Evolutionary conservation across 2,797 vertebrate genomes (phyloP).

Genomic region (Rachycentron canadum): DNA sequence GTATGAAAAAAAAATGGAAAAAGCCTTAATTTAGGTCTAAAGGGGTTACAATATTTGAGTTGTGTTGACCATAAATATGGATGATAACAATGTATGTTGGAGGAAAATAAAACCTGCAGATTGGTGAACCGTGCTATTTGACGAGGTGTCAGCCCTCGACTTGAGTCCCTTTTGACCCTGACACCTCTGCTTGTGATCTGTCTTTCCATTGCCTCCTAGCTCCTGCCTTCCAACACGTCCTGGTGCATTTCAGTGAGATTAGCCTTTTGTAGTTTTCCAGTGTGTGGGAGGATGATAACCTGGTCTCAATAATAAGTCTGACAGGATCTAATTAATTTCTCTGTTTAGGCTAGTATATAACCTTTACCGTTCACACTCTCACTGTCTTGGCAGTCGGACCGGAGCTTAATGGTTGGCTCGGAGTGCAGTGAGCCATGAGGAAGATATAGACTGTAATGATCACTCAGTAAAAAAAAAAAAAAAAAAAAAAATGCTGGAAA

Average conservation of each 20-base stretch:
- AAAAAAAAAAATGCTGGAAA: conserved; percentile 21
- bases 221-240: neutral
- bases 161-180: neutral
- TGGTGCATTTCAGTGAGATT: conserved; percentile 27
- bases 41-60: neutral
- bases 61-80: neutral
- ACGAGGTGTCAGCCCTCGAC: neutral
- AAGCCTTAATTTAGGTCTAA: too few species aligned
- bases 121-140: neutral
- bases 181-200: conserved; percentile 1
- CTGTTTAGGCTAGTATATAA: conserved; percentile 41
- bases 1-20: too few species aligned
- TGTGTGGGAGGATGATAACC: conserved; percentile 41
- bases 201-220: conserved; percentile 1
- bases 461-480: conserved; percentile 34
- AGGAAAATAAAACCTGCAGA: neutral
- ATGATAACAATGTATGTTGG: neutral
- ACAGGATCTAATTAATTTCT: conserved; percentile 64
- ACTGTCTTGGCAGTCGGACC: conserved; percentile 42
- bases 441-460: conserved; percentile 58
- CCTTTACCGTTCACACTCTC: conserved; percentile 47
- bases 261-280: conserved; percentile 47
- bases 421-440: conserved; percentile 47
- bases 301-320: conserved; percentile 59
- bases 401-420: conserved; percentile 39